These are phyloP conservation scores for Epinephelus lanceolatus DNA, from an alignment of 2,113 vertebrate species.

Conservation along the genomic window DNA sequence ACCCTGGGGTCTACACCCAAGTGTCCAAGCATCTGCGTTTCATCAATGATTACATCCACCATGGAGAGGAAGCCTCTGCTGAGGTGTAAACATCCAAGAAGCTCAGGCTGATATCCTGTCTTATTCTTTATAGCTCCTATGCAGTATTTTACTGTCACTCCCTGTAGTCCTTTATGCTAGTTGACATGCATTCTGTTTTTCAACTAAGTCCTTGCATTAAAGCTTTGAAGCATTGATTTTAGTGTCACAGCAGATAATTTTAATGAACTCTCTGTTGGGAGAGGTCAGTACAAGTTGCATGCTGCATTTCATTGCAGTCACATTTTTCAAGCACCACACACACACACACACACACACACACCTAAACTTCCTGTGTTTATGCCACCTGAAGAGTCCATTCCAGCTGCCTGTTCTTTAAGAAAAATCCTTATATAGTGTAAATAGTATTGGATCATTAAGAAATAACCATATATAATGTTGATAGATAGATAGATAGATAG, in stretches of 20 bases:
- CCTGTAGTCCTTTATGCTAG: background rate
- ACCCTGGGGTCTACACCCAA: constrained; percentile 17
- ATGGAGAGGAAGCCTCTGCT: accelerated
- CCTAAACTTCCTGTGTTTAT: too few species aligned
- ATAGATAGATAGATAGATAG: too few species aligned
- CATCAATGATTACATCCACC: constrained; percentile 24
- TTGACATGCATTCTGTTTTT: constrained; percentile 1
- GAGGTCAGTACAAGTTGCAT: background rate
- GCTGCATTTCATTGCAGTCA: background rate
- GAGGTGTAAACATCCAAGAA: background rate
- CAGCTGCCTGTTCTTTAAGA: too few species aligned
- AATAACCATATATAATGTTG: too few species aligned
- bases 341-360: too few species aligned
- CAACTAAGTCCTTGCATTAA: constrained; percentile 35
- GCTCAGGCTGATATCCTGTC: background rate
- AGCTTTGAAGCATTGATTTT: constrained; percentile 49
- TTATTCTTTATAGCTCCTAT: background rate
- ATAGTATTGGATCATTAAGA: too few species aligned
- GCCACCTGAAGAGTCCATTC: too few species aligned
- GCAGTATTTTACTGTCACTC: background rate
- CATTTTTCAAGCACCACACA: background rate
- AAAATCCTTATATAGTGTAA: too few species aligned
- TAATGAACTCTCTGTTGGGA: background rate
- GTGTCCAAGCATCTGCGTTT: constrained; percentile 13
- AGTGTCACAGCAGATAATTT: background rate